A percentile compares a stretch with the other conserved stretches of the same genome.
These are phyloP conservation scores for Harmothoe impar DNA, from an alignment of 2,888 invertebrate genomes.

Conservation along the genomic window DNA sequence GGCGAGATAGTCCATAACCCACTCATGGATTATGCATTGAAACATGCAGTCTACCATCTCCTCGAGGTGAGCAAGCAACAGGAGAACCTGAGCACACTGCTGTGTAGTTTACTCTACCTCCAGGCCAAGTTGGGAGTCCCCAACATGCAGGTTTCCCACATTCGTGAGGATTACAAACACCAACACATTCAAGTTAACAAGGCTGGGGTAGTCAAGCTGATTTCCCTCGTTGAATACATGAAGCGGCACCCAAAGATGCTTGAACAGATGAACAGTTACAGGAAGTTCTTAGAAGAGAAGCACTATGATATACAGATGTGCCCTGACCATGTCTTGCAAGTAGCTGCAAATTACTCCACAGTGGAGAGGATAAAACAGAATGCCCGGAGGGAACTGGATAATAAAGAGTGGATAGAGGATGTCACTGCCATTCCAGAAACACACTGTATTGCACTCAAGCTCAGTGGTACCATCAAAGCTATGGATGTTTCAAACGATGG, in stretches of 20 bases:
- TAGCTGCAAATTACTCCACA: slow-evolving; percentile 70
- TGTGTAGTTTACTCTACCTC: slow-evolving; percentile 68
- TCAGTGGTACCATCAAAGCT: slow-evolving; percentile 65
- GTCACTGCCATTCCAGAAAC: slow-evolving; percentile 67
- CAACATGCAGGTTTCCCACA: slow-evolving; percentile 62
- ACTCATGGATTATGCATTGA: slow-evolving; percentile 68
- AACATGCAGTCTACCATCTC: slow-evolving; percentile 68
- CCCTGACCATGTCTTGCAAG: slow-evolving; percentile 67
- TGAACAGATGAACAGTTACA: slow-evolving; percentile 67
- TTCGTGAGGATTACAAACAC: slow-evolving; percentile 69
- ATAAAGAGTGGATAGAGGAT: slow-evolving; percentile 70
- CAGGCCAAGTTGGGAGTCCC: slow-evolving; percentile 65
- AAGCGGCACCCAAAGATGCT: slow-evolving; percentile 67
- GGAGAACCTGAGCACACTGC: slow-evolving; percentile 66
- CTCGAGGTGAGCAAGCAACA: slow-evolving; percentile 69
- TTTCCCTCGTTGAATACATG: slow-evolving; percentile 69
- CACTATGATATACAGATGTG: slow-evolving; percentile 59
- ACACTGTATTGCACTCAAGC: slow-evolving; percentile 47
- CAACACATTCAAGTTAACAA: slow-evolving; percentile 63
- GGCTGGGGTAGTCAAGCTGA: slow-evolving; percentile 58
- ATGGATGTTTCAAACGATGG: slow-evolving; percentile 69
- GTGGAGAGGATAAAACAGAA: slow-evolving; percentile 67
- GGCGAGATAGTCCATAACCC: slow-evolving; percentile 20
- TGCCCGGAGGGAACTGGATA: slow-evolving; percentile 66
- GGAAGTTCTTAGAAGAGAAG: slow-evolving; percentile 66